Evolutionary conservation across 2,888 invertebrate species (phyloP), one percentile per base, ranked within the genome.

Genomic region (Dichetophora obliterata): DNA sequence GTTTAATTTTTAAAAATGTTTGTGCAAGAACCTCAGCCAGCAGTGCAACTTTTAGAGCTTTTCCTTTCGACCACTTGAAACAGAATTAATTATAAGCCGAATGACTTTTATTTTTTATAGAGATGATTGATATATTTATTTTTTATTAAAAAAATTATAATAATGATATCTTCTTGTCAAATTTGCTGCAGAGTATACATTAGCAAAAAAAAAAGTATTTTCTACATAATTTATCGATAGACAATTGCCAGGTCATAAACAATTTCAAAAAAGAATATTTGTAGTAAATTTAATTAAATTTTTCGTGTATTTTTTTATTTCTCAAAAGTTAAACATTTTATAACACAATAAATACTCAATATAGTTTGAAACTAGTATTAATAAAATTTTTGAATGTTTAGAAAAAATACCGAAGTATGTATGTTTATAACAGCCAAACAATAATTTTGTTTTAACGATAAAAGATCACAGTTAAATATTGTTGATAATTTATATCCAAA

Each of bases 391-490:
- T 65, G 59, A 24, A 59, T 65, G 27, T 65, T 16, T 70, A 54
- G 27, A 54, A 70, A 70, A 70, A 54, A 54, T 70, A 54, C 70
- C 34, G 57, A 57, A 19, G n/a, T 59, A 71, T 48, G 77, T 72
- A 76, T 79, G 82, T 83, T 59, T 59, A 19, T 59, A 59, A 84
- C 84, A 84, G 84, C 84, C 84, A 83, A 84, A 84, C 81, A 81
- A 83, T 81, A 84, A 84, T 85, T 85, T 85, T 83, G 83, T 79
- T 79, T 76, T 79, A 80, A 82, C 80, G 80, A 82, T 82, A 85
- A 82, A 82, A 87, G 87, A 88, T 88, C 88, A 88, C 88, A 88
- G 88, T 86, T 88, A 85, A 85, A 83, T 75, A 73, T 77, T 79
- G 43, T 43, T 43, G 43, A 43, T 80, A 81, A 83, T 83, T 85